Evolutionary conservation across 2,113 vertebrate species (phyloP).

Genomic region (Eonycteris spelaea): DNA sequence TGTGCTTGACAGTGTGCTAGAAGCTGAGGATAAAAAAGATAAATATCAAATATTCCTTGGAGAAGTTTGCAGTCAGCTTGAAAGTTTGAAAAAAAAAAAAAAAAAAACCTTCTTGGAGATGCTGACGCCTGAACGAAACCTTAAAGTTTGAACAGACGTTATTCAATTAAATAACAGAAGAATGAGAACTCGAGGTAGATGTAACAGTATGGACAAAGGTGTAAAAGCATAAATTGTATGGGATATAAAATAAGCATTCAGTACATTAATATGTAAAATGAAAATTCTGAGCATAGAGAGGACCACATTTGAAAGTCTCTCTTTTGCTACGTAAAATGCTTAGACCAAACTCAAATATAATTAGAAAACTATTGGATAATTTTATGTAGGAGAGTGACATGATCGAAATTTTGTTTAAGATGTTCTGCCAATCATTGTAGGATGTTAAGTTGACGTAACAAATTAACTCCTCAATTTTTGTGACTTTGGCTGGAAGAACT

Average conservation of each 20-base stretch:
- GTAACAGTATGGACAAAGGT: not conserved
- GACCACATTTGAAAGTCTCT: not conserved
- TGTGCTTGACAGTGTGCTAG: not conserved
- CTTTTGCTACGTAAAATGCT: not conserved
- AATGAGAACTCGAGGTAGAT: not conserved
- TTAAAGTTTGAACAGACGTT: not conserved
- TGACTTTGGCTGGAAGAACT: not conserved
- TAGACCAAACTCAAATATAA: not conserved
- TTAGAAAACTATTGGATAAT: not conserved
- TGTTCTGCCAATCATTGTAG: not conserved
- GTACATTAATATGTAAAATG: not conserved
- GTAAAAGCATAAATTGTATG: not conserved
- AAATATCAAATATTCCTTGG: conserved; percentile 6
- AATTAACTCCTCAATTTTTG: not conserved
- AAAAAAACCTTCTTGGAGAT: not conserved
- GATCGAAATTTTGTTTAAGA: not conserved
- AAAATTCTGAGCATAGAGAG: not conserved
- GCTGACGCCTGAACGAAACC: not conserved
- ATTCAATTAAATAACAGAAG: not conserved
- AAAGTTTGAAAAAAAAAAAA: not conserved
- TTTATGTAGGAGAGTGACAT: not conserved
- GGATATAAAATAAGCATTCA: not conserved
- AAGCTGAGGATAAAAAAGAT: not conserved
- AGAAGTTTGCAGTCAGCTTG: not conserved
- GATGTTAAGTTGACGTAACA: not conserved